These are phyloP conservation scores for Malurus melanocephalus DNA, from an alignment of 2,113 vertebrate species.

Conservation along the genomic window DNA sequence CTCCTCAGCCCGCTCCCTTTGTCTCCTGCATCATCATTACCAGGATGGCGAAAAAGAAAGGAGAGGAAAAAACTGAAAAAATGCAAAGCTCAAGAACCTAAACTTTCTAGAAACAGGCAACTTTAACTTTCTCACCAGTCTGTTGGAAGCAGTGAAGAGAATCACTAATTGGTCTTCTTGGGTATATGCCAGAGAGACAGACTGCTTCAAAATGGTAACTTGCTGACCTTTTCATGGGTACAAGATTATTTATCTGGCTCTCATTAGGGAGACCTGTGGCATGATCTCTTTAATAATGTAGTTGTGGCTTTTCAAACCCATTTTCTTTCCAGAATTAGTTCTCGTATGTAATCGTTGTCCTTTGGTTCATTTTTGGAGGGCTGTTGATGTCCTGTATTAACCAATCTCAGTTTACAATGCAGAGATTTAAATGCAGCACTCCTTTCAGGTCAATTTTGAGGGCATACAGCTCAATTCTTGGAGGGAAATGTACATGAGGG, in stretches of 20 bases:
- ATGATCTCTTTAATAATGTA: conserved; percentile 26
- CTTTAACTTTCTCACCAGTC: not conserved
- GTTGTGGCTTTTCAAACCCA: conserved; percentile 32
- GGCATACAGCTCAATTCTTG: not conserved
- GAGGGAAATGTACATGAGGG: too few relatives aligned
- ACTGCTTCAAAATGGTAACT: conserved; percentile 35
- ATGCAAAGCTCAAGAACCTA: not conserved
- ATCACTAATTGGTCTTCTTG: conserved; percentile 46
- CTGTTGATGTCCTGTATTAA: not conserved
- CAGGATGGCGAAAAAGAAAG: not conserved
- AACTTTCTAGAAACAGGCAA: not conserved
- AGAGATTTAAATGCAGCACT: not conserved
- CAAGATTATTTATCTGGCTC: conserved; percentile 45
- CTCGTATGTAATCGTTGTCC: not conserved
- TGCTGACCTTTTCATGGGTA: conserved; percentile 57
- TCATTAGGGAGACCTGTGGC: conserved; percentile 34
- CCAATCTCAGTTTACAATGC: not conserved
- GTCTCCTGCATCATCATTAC: not conserved
- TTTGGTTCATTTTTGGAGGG: not conserved
- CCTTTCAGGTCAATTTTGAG: not conserved
- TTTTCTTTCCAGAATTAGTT: conserved; percentile 34
- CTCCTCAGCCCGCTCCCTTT: not conserved
- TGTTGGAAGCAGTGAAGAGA: not conserved
- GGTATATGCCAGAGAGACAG: not conserved
- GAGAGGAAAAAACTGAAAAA: not conserved